Base-by-base conservation (phyloP, 2,797 vertebrate species). In the Hybognathus amarus region DNA sequence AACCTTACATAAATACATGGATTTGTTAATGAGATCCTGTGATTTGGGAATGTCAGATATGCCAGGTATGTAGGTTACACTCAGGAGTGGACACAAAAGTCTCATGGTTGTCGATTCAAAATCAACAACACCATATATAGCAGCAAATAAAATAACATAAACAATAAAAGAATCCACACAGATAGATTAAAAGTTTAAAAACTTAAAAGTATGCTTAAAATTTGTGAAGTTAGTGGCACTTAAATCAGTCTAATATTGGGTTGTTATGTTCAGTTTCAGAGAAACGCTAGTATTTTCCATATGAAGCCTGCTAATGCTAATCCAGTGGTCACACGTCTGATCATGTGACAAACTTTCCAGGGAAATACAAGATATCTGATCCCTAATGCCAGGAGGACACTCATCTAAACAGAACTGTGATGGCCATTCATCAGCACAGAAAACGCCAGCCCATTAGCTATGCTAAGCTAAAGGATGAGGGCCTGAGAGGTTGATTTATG, bases 401-500 rank as follows among this genome's bases (percentile, higher is more conserved):
- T 82, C n/a, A 1, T 74, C 69, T 61, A 64, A 74, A 82, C 30
- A 74, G 5, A 30, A 13, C 54, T 12, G 40, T 63, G 54, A 52
- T 13, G 80, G 59, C 30, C 45, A 52, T 66, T 82, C 70, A 82
- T 82, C 80, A 38, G 59, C 33, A 36, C 80, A 52, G 45, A 82
- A 81, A 40, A 40, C 70, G 11, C 27, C 11, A 24, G n/a, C 59
- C 45, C 70, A 64, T 66, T 66, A 82, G 59, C 56, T 66, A 52
- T 10, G n/a, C 45, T 52, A 66, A 82, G 33, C 70, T 66, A 66
- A 54, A 82, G 15, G 69, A 81, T 64, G 79, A 81, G 59, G 71
- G 36, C 61, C 47, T 54, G 64, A 83, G 74, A 77, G 73, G 63
- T 76, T 77, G 81, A 83, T 77, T 83, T 61, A 77, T 83, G 71